Evolutionary conservation across 2,888 invertebrate species (phyloP).

Genomic region (Lydus trimaculatus): DNA sequence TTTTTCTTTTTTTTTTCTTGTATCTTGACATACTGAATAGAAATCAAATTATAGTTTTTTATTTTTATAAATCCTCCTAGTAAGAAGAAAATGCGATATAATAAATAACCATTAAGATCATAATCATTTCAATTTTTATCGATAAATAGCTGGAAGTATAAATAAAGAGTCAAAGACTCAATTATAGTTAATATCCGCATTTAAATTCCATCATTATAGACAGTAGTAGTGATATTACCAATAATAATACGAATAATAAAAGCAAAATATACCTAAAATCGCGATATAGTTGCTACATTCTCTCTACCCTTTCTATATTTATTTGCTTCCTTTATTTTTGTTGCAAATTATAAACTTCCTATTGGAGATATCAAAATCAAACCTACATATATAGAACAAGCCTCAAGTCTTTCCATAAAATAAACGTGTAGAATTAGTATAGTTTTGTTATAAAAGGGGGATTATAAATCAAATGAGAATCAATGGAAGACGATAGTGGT

Average conservation of each 20-base stretch:
- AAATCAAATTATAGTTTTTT: not conserved
- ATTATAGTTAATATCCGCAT: conserved; percentile 2
- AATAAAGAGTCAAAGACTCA: not conserved
- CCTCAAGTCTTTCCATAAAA: not conserved
- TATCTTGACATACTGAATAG: not conserved
- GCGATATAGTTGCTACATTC: not conserved
- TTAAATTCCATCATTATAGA: conserved; percentile 8
- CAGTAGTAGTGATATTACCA: not conserved
- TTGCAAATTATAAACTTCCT: not conserved
- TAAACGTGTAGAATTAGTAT: conserved; percentile 4
- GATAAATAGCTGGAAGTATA: conserved; percentile 3
- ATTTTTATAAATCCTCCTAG: not conserved
- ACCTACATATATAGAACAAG: not conserved
- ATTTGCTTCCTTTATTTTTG: not conserved
- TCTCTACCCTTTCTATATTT: not conserved
- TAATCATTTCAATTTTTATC: not conserved
- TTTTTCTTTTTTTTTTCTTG: no score
- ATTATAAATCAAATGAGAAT: not conserved
- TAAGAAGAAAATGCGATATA: not conserved
- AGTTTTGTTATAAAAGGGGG: not conserved
- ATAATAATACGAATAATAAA: not conserved
- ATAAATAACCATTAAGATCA: not conserved
- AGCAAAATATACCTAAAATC: conserved; percentile 2
- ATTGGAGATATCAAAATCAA: conserved; percentile 2
- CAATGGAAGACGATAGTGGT: not conserved